Conservation (phyloP, 2,888 invertebrate genomes). For the Hirtodrosophila confusa region DNA sequence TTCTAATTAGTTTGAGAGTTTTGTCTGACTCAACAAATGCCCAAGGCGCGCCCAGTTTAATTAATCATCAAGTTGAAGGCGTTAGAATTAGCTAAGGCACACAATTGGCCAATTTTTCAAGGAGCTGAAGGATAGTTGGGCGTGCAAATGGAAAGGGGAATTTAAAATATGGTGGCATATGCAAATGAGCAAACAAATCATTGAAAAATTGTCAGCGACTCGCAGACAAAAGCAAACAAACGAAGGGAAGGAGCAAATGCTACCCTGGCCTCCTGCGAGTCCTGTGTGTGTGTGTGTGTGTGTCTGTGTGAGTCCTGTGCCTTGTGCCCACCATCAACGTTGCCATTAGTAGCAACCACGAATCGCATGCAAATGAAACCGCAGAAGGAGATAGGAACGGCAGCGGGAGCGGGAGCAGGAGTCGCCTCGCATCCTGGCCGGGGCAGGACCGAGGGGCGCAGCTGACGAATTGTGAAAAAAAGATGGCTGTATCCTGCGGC, state of each 20-base stretch:
- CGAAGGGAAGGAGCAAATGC: slow-evolving; percentile 23
- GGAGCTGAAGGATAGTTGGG: slow-evolving; percentile 2
- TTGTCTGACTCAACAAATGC: background rate
- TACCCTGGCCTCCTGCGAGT: background rate
- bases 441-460: slow-evolving; percentile 60
- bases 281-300: slow-evolving; percentile 1
- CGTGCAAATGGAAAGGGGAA: background rate
- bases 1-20: slow-evolving; percentile 1
- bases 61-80: slow-evolving; percentile 56
- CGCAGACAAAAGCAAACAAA: slow-evolving; percentile 46
- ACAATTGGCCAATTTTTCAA: slow-evolving; percentile 56
- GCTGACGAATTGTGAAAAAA: slow-evolving; percentile 81
- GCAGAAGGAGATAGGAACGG: slow-evolving; percentile 43
- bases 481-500: slow-evolving; percentile 53
- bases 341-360: slow-evolving; percentile 73
- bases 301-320: slow-evolving; percentile 4
- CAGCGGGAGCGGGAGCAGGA: slow-evolving; percentile 1
- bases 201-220: slow-evolving; percentile 82
- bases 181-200: slow-evolving; percentile 81
- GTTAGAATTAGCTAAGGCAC: slow-evolving; percentile 43
- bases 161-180: slow-evolving; percentile 74
- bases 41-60: slow-evolving; percentile 53
- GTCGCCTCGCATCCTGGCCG: slow-evolving; percentile 45
- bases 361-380: slow-evolving; percentile 79
- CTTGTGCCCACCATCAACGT: slow-evolving; percentile 58